Percentiles rank a stretch among this genome's conserved stretches.
Conservation (phyloP, 1,140 invertebrate genomes). For the Helicoverpa zea region DNA sequence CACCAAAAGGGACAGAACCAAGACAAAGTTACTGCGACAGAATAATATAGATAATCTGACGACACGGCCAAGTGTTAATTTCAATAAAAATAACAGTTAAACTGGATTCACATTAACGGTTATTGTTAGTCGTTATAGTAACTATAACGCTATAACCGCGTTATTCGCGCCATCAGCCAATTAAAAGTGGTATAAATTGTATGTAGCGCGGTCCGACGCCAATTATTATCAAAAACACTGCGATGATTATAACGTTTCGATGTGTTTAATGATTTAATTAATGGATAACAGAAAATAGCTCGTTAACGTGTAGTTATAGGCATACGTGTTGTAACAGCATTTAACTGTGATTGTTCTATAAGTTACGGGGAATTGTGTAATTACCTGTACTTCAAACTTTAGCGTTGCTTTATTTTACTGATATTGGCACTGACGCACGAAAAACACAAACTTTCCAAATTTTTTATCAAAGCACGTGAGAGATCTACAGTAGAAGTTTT, state of each 20-base stretch:
- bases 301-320: constrained; percentile 70
- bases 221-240: constrained; percentile 45
- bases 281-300: constrained; percentile 65
- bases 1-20: not conserved
- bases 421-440: too few species aligned
- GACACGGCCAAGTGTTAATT: constrained; percentile 40
- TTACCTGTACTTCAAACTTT: too few species aligned
- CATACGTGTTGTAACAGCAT: constrained; percentile 61
- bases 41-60: constrained; percentile 43
- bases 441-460: too few species aligned
- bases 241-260: constrained; percentile 35
- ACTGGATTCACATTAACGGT: constrained; percentile 30
- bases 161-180: constrained; percentile 26
- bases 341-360: not conserved
- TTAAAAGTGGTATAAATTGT: constrained; percentile 41
- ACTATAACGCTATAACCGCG: constrained; percentile 42
- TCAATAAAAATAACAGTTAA: constrained; percentile 43
- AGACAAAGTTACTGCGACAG: not conserved
- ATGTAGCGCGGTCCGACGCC: constrained; percentile 27
- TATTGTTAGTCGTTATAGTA: constrained; percentile 36
- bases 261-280: constrained; percentile 73
- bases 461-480: too few species aligned
- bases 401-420: too few species aligned
- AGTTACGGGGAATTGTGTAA: not conserved
- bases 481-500: too few species aligned